These are phyloP conservation scores for Sitta europaea DNA, from an alignment of 2,113 vertebrate species.

Conservation along the genomic window DNA sequence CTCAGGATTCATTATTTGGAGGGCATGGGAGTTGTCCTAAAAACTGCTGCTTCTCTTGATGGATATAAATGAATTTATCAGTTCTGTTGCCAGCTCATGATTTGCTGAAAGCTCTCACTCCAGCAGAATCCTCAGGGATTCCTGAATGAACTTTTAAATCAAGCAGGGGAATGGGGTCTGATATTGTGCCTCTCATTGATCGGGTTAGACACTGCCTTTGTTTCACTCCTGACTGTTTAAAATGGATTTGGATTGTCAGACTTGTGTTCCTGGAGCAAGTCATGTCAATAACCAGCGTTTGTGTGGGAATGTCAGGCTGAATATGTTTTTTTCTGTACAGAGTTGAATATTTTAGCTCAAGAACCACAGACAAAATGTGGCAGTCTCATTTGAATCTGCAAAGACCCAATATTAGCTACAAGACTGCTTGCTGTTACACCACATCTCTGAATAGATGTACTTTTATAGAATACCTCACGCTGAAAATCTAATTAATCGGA, in stretches of 20 bases:
- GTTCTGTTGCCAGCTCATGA: neutral
- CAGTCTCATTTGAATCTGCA: neutral
- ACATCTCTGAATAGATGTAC: neutral
- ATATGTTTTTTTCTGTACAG: neutral
- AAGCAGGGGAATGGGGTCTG: neutral
- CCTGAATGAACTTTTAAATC: neutral
- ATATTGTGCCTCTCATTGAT: neutral
- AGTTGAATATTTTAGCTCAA: neutral
- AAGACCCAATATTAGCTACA: neutral
- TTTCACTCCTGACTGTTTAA: neutral
- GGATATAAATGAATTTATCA: neutral
- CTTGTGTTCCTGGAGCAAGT: neutral
- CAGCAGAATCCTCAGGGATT: neutral
- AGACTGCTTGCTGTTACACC: neutral
- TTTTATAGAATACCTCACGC: neutral
- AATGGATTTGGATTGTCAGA: neutral
- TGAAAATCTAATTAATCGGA: conserved; percentile 46
- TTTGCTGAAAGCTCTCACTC: neutral
- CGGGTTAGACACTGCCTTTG: neutral
- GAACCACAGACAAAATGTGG: neutral
- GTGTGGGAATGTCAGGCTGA: neutral
- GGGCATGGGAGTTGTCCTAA: neutral
- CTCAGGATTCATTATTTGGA: neutral
- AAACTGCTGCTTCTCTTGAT: neutral
- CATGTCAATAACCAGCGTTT: fast-evolving